These are phyloP conservation scores for Ganaspis sp. DNA, from an alignment of 1,140 invertebrate genomes.

Conservation along the genomic window DNA sequence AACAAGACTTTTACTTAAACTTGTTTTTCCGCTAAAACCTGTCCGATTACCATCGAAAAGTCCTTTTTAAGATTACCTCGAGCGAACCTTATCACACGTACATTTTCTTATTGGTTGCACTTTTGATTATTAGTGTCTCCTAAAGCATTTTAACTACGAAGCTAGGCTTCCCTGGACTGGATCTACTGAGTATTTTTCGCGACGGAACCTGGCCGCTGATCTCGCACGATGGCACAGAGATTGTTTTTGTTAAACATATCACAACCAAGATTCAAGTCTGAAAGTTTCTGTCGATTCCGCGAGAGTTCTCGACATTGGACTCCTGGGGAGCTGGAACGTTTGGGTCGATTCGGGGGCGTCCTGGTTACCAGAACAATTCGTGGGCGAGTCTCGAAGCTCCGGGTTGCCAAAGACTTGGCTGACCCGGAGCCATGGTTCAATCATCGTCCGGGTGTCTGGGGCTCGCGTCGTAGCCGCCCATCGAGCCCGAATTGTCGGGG, in stretches of 20 bases:
- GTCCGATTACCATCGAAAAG: constrained; percentile 37
- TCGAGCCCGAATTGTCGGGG: constrained; percentile 76
- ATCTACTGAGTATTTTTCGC: constrained; percentile 9
- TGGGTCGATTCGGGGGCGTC: constrained; percentile 21
- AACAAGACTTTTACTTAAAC: constrained; percentile 40
- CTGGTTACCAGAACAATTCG: constrained; percentile 71
- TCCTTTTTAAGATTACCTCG: not conserved
- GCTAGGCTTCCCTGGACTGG: constrained; percentile 1
- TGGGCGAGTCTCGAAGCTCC: constrained; percentile 70
- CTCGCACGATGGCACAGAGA: constrained; percentile 41
- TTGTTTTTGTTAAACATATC: constrained; percentile 37
- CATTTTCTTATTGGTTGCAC: constrained; percentile 43
- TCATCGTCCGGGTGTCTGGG: constrained; percentile 80
- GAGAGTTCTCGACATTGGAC: not conserved
- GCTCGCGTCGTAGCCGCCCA: constrained; percentile 78
- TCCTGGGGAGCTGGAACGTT: constrained; percentile 30
- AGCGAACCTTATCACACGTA: constrained; percentile 39
- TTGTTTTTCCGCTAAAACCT: constrained; percentile 32
- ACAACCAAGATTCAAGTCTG: constrained; percentile 42
- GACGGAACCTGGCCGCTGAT: not conserved
- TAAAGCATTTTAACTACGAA: constrained; percentile 16
- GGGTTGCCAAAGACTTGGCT: constrained; percentile 72
- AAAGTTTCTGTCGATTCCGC: constrained; percentile 25
- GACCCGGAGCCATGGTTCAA: constrained; percentile 79
- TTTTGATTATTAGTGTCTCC: constrained; percentile 43